Base-by-base conservation (phyloP, 2,113 vertebrate species). In the Urocynchramus pylzowi region DNA sequence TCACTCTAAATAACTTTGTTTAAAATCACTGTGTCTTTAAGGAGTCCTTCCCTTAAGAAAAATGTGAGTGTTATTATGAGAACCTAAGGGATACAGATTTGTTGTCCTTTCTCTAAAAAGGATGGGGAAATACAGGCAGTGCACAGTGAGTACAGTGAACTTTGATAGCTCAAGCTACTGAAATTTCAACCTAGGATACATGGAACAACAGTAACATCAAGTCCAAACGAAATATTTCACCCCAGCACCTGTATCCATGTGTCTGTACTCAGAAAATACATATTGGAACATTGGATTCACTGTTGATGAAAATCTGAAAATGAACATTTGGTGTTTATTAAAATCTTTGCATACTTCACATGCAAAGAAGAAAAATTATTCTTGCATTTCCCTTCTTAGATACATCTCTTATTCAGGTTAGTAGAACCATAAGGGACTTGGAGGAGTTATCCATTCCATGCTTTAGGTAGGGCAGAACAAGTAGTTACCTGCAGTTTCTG, bases 121-220 rank as follows among this genome's bases (percentile, higher is more conserved):
- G 31, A 5, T 52, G 23, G 74, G 24, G 64, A 28, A 80, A 61
- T 60, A 9, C 12, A 23, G 30, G 15, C 0, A 0, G 42, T 2
- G 1, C 26, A 23, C 17, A 39, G 2, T 30, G 41, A 76, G 23
- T 61, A 31, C 24, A 22, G 4, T 84, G 60, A 71, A 47, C 77
- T 89, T 79, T 11, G 30, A 28, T 69, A 77, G 68, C 67, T 45
- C 39, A 69, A 50, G 33, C 74, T 91, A 27, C 65, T 89, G 69
- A 79, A 87, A 82, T 79, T 71, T 84, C 28, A 82, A 3, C 23
- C 10, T 57, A 22, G 53, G 20, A 16, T 71, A 61, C 28, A 15
- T 26, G 4, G 63, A 79, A 41, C 41, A 78, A 33, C 8, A 41
- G 24, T 42, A 89, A 41, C 54, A 35, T 57, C 50, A 85, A 84